Evolutionary conservation across 2,113 vertebrate species (phyloP), one percentile per base, ranked within the genome.

Genomic region (Merops nubicus): DNA sequence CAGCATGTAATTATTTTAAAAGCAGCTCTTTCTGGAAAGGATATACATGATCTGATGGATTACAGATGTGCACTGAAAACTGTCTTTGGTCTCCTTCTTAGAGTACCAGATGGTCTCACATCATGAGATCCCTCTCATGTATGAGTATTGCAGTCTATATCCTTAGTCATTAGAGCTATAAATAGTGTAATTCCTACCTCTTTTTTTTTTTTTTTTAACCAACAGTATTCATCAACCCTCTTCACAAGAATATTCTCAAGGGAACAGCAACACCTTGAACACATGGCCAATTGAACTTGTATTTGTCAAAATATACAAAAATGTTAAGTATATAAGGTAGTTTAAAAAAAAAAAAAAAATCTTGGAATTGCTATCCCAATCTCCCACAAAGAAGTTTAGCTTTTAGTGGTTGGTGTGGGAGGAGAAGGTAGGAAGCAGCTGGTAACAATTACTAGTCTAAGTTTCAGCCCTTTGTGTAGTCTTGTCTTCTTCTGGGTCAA

Each of bases 111-210:
- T 89, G 78, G 62, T 47, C 70, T 85, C 81, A 42, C 45, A 87
- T 57, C 45, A 72, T n/a, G 54, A 73, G 64, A 62, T 29, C 57
- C n/a, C 29, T 91, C 36, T 93, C 48, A 60, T 26, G 33, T 38
- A 23, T 64, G 70, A 97, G 29, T 85, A 28, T 23, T 91, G n/a
- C 43, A 45, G 34, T 28, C 50, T 57, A 76, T 43, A 67, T 92
- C 84, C 82, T 96, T 68, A 95, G 83, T 97, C 96, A 93, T 25
- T 65, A 56, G 13, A 81, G 54, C 86, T 97, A 97, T 87, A 97
- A 97, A 97, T 96, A 97, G 64, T 38, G 34, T 31, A 72, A 72
- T 43, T 67, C 5, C 33, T 74, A 26, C 56, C 51, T 26, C 19
- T 45, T 43, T 33, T 62, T 50, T 26, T 20, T 19, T 19, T 9